Percentiles rank a stretch among this genome's conserved stretches.
phyloP scores from a whole-genome alignment of 2,888 invertebrate genomes.

The Coremacera marginata region DNA sequence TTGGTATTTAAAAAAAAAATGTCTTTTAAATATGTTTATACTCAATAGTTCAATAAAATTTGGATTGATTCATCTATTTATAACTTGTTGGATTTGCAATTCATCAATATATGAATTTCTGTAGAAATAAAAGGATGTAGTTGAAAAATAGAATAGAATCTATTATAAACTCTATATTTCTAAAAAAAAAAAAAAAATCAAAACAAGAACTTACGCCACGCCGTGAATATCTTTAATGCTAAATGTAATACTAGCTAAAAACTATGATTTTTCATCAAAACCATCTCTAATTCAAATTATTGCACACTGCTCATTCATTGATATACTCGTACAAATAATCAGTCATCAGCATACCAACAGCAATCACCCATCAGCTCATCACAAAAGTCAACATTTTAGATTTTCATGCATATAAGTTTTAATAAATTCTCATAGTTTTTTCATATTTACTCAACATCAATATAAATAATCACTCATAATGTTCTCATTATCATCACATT shows the following conservation, averaged over 20 bases:
- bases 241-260: neutral
- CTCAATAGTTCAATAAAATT: no score
- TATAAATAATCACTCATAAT: neutral
- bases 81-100: no score
- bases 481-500: conserved; percentile 12
- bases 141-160: no score
- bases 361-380: neutral
- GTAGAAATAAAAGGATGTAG: no score
- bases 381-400: no score
- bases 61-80: no score
- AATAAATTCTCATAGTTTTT: no score
- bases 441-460: neutral
- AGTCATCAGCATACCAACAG: neutral
- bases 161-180: neutral
- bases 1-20: no score
- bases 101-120: no score
- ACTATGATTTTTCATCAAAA: neutral
- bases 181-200: neutral
- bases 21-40: no score
- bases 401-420: no score
- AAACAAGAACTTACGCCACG: neutral
- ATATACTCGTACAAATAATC: neutral
- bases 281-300: neutral
- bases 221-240: neutral
- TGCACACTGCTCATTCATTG: neutral